Percentiles rank a stretch among this genome's conserved stretches.
Evolutionary conservation across 2,113 vertebrate genomes (phyloP).

Genomic region (Cyprinodon tularosa): DNA sequence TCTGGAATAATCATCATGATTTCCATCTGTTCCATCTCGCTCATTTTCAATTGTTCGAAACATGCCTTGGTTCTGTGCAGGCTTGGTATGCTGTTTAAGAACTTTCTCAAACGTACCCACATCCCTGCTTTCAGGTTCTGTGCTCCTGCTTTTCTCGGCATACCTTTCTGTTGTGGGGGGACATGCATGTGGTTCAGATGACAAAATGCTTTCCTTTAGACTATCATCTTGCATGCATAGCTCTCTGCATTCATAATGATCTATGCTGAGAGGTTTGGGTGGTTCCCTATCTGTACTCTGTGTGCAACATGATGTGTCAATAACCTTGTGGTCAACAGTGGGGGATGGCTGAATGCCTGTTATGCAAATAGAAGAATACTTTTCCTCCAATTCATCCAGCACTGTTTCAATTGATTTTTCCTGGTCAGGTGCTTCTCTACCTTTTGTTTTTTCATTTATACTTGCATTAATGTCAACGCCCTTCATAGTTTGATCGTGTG

Average conservation of each 20-base stretch:
- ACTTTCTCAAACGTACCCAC: neutral
- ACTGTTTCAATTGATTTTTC: constrained; percentile 3
- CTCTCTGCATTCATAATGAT: neutral
- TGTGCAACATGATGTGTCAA: neutral
- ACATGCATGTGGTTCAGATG: neutral
- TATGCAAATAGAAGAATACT: neutral
- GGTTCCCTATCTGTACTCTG: constrained; percentile 8
- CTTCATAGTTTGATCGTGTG: neutral
- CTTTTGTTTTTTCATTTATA: neutral
- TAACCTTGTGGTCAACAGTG: neutral
- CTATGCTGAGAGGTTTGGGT: neutral
- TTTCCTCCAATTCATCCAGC: neutral
- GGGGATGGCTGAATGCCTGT: neutral
- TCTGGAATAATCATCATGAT: neutral
- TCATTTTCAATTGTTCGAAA: neutral
- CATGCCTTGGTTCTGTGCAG: neutral
- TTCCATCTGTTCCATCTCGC: neutral
- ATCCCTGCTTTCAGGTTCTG: neutral
- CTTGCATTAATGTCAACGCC: neutral
- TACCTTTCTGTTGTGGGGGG: neutral
- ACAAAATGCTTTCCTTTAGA: neutral
- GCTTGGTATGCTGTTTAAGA: neutral
- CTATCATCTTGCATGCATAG: neutral
- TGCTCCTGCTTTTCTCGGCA: neutral
- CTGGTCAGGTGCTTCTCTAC: neutral